phyloP scores from a whole-genome alignment of 2,888 invertebrate species.

The Tenthredo livida region DNA sequence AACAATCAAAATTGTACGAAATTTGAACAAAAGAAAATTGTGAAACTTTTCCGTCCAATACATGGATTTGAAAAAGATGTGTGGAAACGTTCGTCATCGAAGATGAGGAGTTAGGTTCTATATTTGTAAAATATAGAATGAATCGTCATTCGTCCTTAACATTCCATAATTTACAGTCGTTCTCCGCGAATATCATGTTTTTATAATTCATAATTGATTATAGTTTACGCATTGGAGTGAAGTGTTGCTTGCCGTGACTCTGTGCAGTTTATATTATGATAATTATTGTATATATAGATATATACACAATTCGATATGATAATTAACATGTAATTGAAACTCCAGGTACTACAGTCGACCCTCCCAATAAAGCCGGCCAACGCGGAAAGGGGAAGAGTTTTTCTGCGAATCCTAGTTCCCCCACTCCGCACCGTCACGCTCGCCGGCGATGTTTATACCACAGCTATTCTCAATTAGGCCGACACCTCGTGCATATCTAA shows the following conservation, averaged over 20 bases:
- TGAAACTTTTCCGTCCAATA: not conserved
- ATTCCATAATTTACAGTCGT: not conserved
- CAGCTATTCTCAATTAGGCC: too few relatives aligned
- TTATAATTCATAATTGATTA: not conserved
- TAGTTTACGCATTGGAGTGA: not conserved
- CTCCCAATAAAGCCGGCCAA: too few relatives aligned
- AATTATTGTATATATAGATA: not conserved
- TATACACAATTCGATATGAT: not conserved
- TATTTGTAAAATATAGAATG: not conserved
- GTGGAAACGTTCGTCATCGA: not conserved
- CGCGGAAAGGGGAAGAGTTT: too few relatives aligned
- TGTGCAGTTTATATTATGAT: not conserved
- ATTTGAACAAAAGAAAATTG: not conserved
- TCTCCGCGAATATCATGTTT: not conserved
- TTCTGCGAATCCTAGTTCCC: too few relatives aligned
- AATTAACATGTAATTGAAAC: not conserved
- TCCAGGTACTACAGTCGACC: not conserved
- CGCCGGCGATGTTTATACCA: too few relatives aligned
- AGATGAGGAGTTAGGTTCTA: not conserved
- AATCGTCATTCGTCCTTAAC: constrained; percentile 4
- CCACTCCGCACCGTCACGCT: too few relatives aligned
- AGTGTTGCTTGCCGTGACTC: not conserved
- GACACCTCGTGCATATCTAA: too few relatives aligned
- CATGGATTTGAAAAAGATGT: not conserved
- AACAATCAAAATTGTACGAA: not conserved